Percentiles rank a stretch among this genome's conserved stretches.
phyloP scores from a whole-genome alignment of 2,888 invertebrate species.

The Ophraella communa region DNA sequence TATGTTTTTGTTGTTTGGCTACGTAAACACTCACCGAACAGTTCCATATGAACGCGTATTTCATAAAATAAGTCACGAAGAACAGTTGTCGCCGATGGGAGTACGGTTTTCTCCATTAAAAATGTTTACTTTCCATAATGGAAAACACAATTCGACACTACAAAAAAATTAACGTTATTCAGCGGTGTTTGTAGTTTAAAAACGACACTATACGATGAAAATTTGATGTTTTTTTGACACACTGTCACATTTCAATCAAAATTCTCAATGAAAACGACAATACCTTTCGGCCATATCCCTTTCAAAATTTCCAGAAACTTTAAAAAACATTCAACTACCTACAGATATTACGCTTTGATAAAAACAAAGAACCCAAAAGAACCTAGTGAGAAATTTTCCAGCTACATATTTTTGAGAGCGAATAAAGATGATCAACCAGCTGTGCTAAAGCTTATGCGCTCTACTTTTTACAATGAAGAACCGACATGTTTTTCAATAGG shows the following conservation, averaged over 20 bases:
- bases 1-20: constrained; percentile 57
- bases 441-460: constrained; percentile 62
- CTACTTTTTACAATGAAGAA: constrained; percentile 64
- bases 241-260: constrained; percentile 28
- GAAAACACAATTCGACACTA: too few relatives aligned
- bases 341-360: constrained; percentile 13
- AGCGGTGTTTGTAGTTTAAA: too few relatives aligned
- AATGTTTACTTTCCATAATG: too few relatives aligned
- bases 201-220: too few relatives aligned
- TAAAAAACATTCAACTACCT: neutral
- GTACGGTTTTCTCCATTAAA: neutral
- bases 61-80: neutral
- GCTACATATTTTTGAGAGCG: constrained; percentile 58
- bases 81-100: neutral
- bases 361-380: constrained; percentile 17
- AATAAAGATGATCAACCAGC: constrained; percentile 57
- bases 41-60: constrained; percentile 2
- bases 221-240: too few relatives aligned
- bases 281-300: constrained; percentile 35
- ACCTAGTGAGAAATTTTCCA: constrained; percentile 27
- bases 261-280: constrained; percentile 45
- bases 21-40: constrained; percentile 47
- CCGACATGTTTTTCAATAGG: constrained; percentile 55
- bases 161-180: too few relatives aligned
- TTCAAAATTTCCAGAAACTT: constrained; percentile 36